Conservation (phyloP, 1,140 invertebrate species). For the Ganaspis sp. region DNA sequence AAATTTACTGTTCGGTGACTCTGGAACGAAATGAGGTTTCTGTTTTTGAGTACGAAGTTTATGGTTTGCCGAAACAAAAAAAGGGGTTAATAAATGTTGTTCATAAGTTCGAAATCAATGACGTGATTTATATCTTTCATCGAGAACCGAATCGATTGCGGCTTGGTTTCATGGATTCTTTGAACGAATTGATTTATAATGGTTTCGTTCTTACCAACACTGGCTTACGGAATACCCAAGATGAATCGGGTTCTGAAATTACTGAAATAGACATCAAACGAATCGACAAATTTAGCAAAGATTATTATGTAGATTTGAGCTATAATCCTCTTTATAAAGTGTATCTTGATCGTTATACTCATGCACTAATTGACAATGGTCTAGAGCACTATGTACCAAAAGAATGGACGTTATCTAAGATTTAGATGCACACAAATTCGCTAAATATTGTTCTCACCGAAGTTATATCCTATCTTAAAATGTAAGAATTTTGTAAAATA, state of each 20-base stretch:
- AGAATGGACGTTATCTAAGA: not conserved
- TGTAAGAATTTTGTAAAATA: no score
- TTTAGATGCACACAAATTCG: no score
- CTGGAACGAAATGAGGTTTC: not conserved
- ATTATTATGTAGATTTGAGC: not conserved
- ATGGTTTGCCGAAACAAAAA: not conserved
- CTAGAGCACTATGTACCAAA: not conserved
- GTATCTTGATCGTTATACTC: not conserved
- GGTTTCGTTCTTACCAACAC: not conserved
- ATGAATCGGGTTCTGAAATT: not conserved
- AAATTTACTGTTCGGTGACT: not conserved
- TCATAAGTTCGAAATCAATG: not conserved
- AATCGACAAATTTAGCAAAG: constrained; percentile 14
- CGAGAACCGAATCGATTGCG: not conserved
- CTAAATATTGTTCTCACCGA: no score
- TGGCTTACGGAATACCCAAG: not conserved
- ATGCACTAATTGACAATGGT: not conserved
- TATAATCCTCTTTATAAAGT: not conserved
- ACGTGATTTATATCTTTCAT: not conserved
- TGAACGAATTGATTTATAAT: not conserved
- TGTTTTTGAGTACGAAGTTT: not conserved
- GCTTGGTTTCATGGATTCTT: not conserved
- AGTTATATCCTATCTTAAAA: no score
- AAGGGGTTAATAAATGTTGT: not conserved
- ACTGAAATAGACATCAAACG: not conserved